phyloP scores from a whole-genome alignment of 2,888 invertebrate species.

The Crocallis elinguaria region DNA sequence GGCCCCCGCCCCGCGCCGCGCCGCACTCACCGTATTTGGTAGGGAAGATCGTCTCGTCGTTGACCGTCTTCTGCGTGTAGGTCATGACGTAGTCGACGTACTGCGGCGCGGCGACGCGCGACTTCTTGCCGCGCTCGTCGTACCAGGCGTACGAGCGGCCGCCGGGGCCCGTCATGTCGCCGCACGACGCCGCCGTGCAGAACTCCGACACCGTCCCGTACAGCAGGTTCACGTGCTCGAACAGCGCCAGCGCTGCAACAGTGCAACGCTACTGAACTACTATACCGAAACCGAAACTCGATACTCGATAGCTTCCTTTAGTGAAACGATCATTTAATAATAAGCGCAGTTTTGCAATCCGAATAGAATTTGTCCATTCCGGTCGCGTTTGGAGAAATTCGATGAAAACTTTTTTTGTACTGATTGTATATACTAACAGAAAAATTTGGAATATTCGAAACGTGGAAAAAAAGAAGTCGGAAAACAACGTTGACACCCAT shows the following conservation, averaged over 20 bases:
- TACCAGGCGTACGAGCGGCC: constrained; percentile 99
- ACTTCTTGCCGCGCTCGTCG: constrained; percentile 99
- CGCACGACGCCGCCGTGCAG: constrained; percentile 97
- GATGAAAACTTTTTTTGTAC: too few species aligned
- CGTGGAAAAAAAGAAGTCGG: too few species aligned
- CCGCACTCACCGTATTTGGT: constrained; percentile 96
- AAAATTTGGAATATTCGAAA: too few species aligned
- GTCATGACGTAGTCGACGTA: constrained; percentile 99
- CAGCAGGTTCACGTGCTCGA: constrained; percentile 99
- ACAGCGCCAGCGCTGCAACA: constrained; percentile 95
- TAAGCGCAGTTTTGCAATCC: too few species aligned
- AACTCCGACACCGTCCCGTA: constrained; percentile 99
- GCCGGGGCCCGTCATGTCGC: constrained; percentile 98
- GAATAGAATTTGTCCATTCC: too few species aligned
- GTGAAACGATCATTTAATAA: too few species aligned
- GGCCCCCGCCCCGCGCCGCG: background rate
- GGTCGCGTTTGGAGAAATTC: too few species aligned
- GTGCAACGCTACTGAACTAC: too few species aligned
- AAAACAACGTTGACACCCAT: too few species aligned
- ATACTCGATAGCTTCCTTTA: too few species aligned
- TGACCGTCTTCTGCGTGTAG: constrained; percentile 98
- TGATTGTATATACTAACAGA: too few species aligned
- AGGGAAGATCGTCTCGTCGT: constrained; percentile 98
- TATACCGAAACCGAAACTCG: too few species aligned
- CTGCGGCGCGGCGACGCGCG: constrained; percentile 98